Percentiles rank a stretch among this genome's conserved stretches.
phyloP scores from a whole-genome alignment of 2,113 vertebrate species.

The Hydrochoerus hydrochaeris region DNA sequence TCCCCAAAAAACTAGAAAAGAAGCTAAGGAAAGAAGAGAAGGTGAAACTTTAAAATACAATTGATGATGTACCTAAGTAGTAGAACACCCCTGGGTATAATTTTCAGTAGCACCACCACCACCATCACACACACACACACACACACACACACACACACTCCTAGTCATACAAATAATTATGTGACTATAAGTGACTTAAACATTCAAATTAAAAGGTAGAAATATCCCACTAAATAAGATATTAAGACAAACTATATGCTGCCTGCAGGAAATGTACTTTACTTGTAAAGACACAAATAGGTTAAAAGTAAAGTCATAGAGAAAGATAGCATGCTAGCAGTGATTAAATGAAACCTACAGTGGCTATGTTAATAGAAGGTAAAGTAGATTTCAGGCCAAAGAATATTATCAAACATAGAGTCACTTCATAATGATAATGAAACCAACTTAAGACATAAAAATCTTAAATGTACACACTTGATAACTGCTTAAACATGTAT shows the following conservation, averaged over 20 bases:
- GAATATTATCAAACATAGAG: neutral
- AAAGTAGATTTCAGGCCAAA: neutral
- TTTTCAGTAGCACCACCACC: too few relatives aligned
- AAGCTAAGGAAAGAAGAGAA: too few relatives aligned
- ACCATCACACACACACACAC: too few relatives aligned
- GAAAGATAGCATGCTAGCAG: neutral
- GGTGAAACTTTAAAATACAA: too few relatives aligned
- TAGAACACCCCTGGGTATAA: too few relatives aligned
- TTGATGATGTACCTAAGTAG: too few relatives aligned
- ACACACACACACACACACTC: neutral
- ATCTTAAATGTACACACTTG: neutral
- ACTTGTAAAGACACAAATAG: neutral
- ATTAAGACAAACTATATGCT: neutral
- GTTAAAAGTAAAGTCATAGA: neutral
- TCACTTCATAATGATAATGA: neutral
- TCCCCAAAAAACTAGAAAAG: too few relatives aligned
- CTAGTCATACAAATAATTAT: neutral
- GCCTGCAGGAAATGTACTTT: neutral
- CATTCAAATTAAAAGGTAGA: neutral
- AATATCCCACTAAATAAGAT: neutral
- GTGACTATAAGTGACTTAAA: neutral
- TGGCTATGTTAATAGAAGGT: neutral
- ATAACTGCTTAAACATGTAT: neutral
- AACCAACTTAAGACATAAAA: neutral
- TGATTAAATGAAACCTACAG: neutral